Evolutionary conservation across 2,888 invertebrate genomes (phyloP), one percentile per base, ranked within the genome.

Genomic region (Polydrusus tereticollis): DNA sequence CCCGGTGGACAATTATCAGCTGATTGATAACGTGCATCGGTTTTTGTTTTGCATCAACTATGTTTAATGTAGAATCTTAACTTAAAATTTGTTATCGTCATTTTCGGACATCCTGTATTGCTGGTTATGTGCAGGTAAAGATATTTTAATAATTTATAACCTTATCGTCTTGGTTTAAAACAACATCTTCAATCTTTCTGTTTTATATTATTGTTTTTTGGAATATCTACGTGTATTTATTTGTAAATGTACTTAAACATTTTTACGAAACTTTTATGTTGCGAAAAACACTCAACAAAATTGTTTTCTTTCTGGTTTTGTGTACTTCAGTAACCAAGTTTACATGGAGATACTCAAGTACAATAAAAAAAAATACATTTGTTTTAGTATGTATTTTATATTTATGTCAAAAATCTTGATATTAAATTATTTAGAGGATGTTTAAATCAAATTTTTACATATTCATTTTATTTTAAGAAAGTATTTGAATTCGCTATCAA

Each of bases 251-350:
- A 29, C 26, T 29, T 55, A 20, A 26, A 55, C 14, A n/a, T 52
- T 23, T 55, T 8, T 18, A 57, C 16, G 18, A 33, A 20, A 57
- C 29, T 12, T 57, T 29, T n/a, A n/a, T 1, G 33, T 18, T 18
- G 18, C 33, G 14, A 26, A 36, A 21, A 58, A 38, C 38, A 21
- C 36, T 58, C 21, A 20, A 57, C 33, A 18, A 33, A 57, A 29
- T 57, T 29, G 57, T 58, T 58, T 47, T 47, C 47, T 23, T 23
- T n/a, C 47, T n/a, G 23, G 21, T 47, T 20, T 47, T 10, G 16
- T 12, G 21, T 23, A n/a, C 23, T 47, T 47, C 21, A n/a, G n/a
- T 21, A 21, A 45, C 18, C 8, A 16, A 14, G 8, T 18, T 43
- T 16, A 18, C 2, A 20, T 47, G 47, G 21, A 47, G n/a, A 41